A percentile compares a stretch with the other conserved stretches of the same genome.
phyloP scores from a whole-genome alignment of 2,888 invertebrate genomes.

The Masnerella sp. region DNA sequence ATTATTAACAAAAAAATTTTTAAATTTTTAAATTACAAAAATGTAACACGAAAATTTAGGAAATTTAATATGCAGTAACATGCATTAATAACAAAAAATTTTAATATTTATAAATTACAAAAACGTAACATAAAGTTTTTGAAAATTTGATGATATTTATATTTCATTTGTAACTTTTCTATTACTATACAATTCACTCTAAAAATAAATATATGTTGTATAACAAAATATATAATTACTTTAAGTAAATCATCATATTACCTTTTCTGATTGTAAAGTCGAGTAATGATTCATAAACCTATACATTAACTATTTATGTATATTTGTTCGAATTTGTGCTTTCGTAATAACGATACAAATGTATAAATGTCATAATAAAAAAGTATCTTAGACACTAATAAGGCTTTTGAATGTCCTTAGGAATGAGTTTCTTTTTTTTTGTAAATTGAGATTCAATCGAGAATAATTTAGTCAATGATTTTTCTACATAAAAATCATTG shows the following conservation, averaged over 20 bases:
- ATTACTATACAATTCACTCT: neutral
- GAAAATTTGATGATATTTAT: neutral
- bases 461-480: neutral
- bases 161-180: neutral
- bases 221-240: too few relatives aligned
- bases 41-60: too few relatives aligned
- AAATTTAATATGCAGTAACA: too few relatives aligned
- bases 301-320: neutral
- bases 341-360: constrained; percentile 19
- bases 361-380: constrained; percentile 23
- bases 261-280: neutral
- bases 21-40: too few relatives aligned
- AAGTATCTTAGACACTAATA: constrained; percentile 27
- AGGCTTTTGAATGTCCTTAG: constrained; percentile 19
- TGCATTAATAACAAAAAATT: too few relatives aligned
- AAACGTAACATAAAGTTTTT: too few relatives aligned
- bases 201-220: neutral
- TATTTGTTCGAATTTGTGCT: constrained; percentile 12
- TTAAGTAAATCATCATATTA: too few relatives aligned
- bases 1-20: too few relatives aligned
- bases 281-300: neutral
- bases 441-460: constrained; percentile 4
- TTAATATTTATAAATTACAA: too few relatives aligned
- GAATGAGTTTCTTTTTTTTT: neutral
- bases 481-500: neutral